Base-by-base conservation (phyloP, 2,888 invertebrate species). In the Papilio elwesi region DNA sequence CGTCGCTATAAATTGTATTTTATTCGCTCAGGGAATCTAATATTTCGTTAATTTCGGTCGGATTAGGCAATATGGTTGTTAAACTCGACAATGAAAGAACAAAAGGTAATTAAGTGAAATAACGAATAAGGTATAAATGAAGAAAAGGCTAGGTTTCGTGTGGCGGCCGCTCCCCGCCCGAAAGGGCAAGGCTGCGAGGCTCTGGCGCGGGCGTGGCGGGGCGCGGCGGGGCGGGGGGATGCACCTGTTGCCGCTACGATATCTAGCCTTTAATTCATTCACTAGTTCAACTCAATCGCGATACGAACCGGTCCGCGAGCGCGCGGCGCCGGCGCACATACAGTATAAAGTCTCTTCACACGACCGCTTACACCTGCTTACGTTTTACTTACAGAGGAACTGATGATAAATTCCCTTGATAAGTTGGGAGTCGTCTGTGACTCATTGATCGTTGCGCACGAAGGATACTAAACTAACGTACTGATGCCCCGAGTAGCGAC, bases 211-310 rank as follows among this genome's bases (percentile, higher is more conserved):
- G 63, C 16, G 15, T 16, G 26, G 43, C 0, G 10, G 52, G 8
- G 16, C 7, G 52, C 15, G 38, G 43, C 13, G 10, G 6, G 9
- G 66, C 6, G 13, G n/a, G 16, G 12, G 15, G n/a, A 11, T 36
- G 53, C 66, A 66, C 66, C 66, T 66, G 66, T 66, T 38, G 47
- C 66, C 53, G 38, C 57, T 57, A 15, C 55, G 48, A 36, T 49
- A 64, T 38, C 66, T 51, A 71, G 66, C 59, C 26, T 57, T 65
- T 71, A 66, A 71, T 71, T 71, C 71, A 71, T 71, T 71, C 65
- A 66, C 66, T 51, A 71, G 65, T 59, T 43, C 66, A 16, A 66
- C 66, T 71, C 71, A 49, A 66, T 65, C 71, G 71, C 66, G 65
- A 67, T 43, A 38, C n/a, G 15, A 70, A 71, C 71, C 65, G 71